These are phyloP conservation scores for Calliphora vicina DNA, from an alignment of 1,140 invertebrate genomes.

Conservation along the genomic window DNA sequence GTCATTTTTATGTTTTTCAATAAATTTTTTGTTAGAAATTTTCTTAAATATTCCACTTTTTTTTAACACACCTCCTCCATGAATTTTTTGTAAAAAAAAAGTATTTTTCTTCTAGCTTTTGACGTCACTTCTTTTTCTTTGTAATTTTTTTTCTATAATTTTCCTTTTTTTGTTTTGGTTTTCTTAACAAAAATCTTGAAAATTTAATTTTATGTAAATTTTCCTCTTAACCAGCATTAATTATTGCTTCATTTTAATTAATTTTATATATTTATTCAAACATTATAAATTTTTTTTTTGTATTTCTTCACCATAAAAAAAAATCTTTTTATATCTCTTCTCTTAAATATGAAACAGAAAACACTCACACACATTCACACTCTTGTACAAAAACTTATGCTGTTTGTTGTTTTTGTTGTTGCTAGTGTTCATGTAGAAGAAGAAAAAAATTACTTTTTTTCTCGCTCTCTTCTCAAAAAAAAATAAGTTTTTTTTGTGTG, in stretches of 20 bases:
- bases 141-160: not conserved
- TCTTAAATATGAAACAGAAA: not conserved
- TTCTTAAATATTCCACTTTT: too few species aligned
- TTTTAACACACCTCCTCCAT: too few species aligned
- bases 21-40: not conserved
- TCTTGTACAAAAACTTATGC: not conserved
- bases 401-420: not conserved
- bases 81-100: not conserved
- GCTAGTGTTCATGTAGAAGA: not conserved
- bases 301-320: not conserved
- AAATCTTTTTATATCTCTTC: constrained; percentile 14
- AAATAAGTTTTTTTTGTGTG: not conserved
- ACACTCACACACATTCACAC: too few species aligned
- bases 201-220: too few species aligned
- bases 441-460: not conserved
- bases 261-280: not conserved
- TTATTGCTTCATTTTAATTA: constrained; percentile 3
- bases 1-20: constrained; percentile 47
- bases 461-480: not conserved
- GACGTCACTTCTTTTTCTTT: constrained; percentile 2
- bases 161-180: too few species aligned
- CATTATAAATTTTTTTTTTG: not conserved
- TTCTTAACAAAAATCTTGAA: too few species aligned
- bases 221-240: not conserved
- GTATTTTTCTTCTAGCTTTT: not conserved